Evolutionary conservation across 2,113 vertebrate genomes (phyloP).

Genomic region (Coturnix japonica): DNA sequence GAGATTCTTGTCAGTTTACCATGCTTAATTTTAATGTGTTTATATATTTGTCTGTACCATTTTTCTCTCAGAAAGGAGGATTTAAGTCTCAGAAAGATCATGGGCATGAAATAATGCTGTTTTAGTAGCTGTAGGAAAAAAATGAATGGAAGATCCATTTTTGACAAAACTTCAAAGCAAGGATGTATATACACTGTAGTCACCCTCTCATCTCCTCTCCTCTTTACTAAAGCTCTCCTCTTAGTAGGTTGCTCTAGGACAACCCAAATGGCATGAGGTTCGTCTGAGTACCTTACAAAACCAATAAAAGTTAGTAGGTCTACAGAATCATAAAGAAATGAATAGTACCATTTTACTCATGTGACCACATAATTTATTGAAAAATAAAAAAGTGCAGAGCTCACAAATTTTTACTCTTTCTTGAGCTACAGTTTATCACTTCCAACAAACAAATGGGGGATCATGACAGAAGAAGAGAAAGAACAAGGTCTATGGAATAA

Average conservation of each 20-base stretch:
- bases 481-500: neutral
- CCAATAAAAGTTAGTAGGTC: neutral
- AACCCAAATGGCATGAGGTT: neutral
- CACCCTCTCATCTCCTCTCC: neutral
- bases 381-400: neutral
- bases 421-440: neutral
- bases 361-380: neutral
- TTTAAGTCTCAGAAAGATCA: neutral
- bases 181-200: neutral
- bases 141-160: neutral
- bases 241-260: neutral
- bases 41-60: neutral
- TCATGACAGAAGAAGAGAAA: neutral
- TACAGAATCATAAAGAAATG: neutral
- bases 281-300: neutral
- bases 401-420: neutral
- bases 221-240: neutral
- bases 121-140: neutral
- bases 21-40: neutral
- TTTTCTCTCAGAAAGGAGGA: neutral
- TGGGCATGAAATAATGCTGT: neutral
- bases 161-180: neutral
- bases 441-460: neutral
- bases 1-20: neutral
- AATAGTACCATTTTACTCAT: neutral